phyloP scores from a whole-genome alignment of 1,140 invertebrate species.

The Oscheius sp. region DNA sequence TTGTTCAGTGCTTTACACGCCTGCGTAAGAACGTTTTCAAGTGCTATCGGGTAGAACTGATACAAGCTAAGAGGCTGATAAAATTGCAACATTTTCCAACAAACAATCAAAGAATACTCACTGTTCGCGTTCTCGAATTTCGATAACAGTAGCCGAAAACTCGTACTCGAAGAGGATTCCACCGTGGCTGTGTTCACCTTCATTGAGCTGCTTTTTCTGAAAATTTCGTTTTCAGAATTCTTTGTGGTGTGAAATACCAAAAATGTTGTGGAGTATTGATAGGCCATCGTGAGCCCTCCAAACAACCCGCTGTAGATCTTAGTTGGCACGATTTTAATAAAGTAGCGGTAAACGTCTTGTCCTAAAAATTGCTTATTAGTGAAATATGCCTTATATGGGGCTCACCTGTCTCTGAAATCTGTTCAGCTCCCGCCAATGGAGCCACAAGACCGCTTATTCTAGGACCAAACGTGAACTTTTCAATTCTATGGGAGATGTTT shows the following conservation, averaged over 20 bases:
- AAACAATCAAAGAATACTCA: no score
- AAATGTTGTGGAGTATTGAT: constrained; percentile 58
- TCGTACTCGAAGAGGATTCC: constrained; percentile 56
- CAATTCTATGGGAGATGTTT: constrained; percentile 59
- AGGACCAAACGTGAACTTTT: constrained; percentile 55
- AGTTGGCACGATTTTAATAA: constrained; percentile 55
- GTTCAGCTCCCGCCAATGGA: constrained; percentile 53
- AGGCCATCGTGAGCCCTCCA: constrained; percentile 45
- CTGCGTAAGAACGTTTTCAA: no score
- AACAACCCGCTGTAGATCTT: constrained; percentile 49
- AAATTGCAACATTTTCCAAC: no score
- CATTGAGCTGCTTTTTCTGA: constrained; percentile 50
- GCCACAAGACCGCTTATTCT: constrained; percentile 56
- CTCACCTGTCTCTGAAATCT: constrained; percentile 50
- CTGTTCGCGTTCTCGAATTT: constrained; percentile 47
- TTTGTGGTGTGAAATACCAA: constrained; percentile 23
- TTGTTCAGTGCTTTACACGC: no score
- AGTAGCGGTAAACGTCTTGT: constrained; percentile 40
- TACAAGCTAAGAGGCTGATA: no score
- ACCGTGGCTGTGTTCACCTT: constrained; percentile 46
- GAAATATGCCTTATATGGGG: not conserved
- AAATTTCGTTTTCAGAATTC: constrained; percentile 9
- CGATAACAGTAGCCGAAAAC: constrained; percentile 53
- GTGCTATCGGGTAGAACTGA: no score
- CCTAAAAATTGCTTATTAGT: constrained; percentile 21